Evolutionary conservation across 2,888 invertebrate species (phyloP), one percentile per base, ranked within the genome.

Genomic region (Agonopterix heracliana): DNA sequence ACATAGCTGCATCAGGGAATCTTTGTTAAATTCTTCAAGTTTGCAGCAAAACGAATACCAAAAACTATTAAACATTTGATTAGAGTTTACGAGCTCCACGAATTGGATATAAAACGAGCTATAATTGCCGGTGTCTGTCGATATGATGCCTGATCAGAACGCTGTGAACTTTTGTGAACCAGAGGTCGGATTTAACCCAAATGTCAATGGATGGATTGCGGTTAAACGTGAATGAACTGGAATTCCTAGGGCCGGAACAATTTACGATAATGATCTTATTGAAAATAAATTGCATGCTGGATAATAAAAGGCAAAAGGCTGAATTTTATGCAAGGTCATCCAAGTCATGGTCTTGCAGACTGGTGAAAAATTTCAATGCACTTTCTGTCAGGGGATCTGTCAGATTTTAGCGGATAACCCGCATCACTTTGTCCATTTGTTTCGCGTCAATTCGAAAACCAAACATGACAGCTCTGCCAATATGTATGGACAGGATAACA

Each of bases 141-240:
- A 71, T 70, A 61, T 54, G 56, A 57, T 60, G 52, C 49, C 50
- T 38, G 49, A 46, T 49, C 41, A 9, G 59, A 61, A 61, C 49
- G 50, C 49, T 60, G 61, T 70, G 70, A 76, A 72, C 72, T 74
- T 48, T 72, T 71, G 56, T 54, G 49, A 54, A 51, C 34, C 46
- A 55, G 63, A 73, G 70, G 68, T 69, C 66, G 63, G 47, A 67
- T 63, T 61, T 59, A 58, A 61, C 63, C 56, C 57, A 68, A 62
- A 60, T 69, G 64, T 57, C 66, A 66, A 60, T 62, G 55, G 54
- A 44, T 46, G 40, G 34, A 42, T 46, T 48, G 53, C 57, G 59
- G 54, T 53, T 62, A 65, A 26, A 50, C 53, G 47, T 53, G 46
- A 45, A 46, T 49, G 49, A 41, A 44, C 34, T 47, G 51, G 45